Conservation (phyloP, 2,797 vertebrate species). For the Peromyscus aztecus region DNA sequence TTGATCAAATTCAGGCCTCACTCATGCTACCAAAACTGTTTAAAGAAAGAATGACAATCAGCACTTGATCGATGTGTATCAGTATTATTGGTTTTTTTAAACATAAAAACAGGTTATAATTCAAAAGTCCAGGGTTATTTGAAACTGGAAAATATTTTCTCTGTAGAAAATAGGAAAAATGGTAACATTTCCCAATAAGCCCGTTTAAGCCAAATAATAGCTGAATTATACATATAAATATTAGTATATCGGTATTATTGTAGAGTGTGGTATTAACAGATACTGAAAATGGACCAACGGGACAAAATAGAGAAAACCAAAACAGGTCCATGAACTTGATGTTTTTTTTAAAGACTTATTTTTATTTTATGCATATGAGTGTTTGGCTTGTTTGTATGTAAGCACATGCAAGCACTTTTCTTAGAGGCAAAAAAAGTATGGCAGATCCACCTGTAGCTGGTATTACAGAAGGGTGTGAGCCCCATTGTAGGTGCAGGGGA, state of each 20-base stretch:
- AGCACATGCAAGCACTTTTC: background rate
- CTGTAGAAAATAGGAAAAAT: no score
- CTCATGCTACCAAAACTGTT: background rate
- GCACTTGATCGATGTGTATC: background rate
- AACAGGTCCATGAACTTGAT: background rate
- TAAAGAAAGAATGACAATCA: background rate
- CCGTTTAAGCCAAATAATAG: no score
- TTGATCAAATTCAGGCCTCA: background rate
- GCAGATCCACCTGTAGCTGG: background rate
- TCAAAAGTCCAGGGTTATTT: no score
- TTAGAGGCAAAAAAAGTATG: background rate
- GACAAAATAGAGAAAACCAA: background rate
- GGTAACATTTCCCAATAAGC: no score
- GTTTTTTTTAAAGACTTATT: background rate
- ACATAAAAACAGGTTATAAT: no score
- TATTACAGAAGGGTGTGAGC: background rate
- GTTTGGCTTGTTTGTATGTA: background rate
- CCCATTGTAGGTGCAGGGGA: no score
- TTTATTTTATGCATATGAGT: background rate
- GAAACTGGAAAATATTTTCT: no score
- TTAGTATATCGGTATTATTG: background rate
- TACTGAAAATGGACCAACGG: background rate
- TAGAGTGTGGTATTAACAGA: background rate
- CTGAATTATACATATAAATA: no score
- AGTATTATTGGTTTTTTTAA: background rate